phyloP scores from a whole-genome alignment of 2,888 invertebrate genomes.

The Lasioglossum oenotherae region DNA sequence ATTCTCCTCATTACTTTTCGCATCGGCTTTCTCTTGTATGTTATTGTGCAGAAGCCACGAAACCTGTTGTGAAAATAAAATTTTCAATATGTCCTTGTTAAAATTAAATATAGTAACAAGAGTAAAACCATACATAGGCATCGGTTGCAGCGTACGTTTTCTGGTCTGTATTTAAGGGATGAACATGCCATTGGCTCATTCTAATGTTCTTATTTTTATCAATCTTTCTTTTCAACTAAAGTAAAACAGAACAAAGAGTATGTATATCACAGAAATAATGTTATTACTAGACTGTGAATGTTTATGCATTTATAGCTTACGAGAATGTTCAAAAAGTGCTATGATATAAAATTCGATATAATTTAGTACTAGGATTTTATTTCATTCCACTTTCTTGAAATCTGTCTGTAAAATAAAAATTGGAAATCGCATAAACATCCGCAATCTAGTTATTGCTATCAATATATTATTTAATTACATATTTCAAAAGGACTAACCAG shows the following conservation, averaged over 20 bases:
- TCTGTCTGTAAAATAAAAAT: too few species aligned
- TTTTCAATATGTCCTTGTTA: not conserved
- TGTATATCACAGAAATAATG: not conserved
- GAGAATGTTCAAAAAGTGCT: too few species aligned
- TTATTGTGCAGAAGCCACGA: constrained; percentile 74
- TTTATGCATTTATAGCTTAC: too few species aligned
- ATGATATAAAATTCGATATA: too few species aligned
- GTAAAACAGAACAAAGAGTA: not conserved
- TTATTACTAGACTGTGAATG: not conserved
- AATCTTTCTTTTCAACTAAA: constrained; percentile 85
- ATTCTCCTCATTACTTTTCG: constrained; percentile 17
- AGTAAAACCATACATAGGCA: constrained; percentile 86
- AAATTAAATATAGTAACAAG: not conserved
- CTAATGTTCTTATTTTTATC: constrained; percentile 86
- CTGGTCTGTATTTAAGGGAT: constrained; percentile 86
- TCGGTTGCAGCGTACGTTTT: constrained; percentile 88
- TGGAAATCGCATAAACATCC: too few species aligned
- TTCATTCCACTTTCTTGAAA: too few species aligned
- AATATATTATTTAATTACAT: constrained; percentile 5
- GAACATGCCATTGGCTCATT: constrained; percentile 87
- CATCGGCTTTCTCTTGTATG: constrained; percentile 64
- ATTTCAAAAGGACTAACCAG: constrained; percentile 83
- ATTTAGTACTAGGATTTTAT: too few species aligned
- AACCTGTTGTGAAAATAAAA: constrained; percentile 67
- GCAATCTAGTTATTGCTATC: not conserved